A percentile compares a stretch with the other conserved stretches of the same genome.
These are phyloP conservation scores for Ochropleura leucogaster DNA, from an alignment of 2,888 invertebrate genomes.

Conservation along the genomic window DNA sequence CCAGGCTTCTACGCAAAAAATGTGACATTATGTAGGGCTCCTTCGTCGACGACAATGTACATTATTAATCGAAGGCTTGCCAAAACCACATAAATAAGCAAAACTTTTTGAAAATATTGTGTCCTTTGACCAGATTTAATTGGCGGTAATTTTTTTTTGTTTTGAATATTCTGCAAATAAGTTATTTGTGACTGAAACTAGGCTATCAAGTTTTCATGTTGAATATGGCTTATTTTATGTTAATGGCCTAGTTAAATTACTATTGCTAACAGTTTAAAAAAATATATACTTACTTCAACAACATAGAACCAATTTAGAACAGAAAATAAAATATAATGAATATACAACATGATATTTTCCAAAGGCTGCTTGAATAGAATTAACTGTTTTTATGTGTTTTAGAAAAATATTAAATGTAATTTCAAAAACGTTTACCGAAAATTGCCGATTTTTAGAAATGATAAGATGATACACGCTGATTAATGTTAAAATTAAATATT, in stretches of 20 bases:
- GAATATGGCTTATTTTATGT: background rate
- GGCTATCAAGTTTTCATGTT: background rate
- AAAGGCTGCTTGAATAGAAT: background rate
- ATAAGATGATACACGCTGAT: slow-evolving; percentile 27
- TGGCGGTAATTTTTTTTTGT: too few relatives aligned
- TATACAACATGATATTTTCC: slow-evolving; percentile 15
- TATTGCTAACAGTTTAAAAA: background rate
- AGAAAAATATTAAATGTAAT: background rate
- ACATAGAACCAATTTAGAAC: slow-evolving; percentile 12
- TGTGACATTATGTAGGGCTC: too few relatives aligned
- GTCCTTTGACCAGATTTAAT: too few relatives aligned
- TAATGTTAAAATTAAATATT: background rate
- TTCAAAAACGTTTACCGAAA: background rate
- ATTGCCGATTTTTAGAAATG: background rate
- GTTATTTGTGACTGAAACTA: background rate
- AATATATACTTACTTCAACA: slow-evolving; percentile 29
- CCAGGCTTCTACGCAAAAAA: too few relatives aligned
- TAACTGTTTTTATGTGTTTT: background rate
- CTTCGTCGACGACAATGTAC: too few relatives aligned
- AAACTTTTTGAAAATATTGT: too few relatives aligned
- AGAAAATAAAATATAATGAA: background rate
- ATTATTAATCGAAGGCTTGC: too few relatives aligned
- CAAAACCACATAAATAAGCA: too few relatives aligned
- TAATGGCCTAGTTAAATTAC: too few relatives aligned
- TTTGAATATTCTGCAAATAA: too few relatives aligned